Conservation (phyloP, 2,113 vertebrate species). For the Porphyrio hochstetteri region DNA sequence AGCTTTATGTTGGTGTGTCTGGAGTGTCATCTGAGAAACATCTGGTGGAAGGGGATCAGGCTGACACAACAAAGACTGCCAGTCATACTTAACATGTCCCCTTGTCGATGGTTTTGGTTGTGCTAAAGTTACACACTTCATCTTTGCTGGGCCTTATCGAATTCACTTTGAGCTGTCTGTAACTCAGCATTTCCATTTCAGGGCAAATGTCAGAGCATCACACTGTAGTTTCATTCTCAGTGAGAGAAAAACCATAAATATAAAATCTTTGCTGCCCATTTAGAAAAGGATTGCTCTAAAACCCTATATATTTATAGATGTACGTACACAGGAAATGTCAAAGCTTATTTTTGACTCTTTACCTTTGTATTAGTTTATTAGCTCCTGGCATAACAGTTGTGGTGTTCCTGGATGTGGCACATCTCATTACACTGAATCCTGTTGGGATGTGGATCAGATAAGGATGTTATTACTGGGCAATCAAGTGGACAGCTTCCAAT, state of each 20-base stretch:
- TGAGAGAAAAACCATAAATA: not conserved
- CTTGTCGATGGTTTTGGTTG: not conserved
- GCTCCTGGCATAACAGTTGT: not conserved
- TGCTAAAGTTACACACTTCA: not conserved
- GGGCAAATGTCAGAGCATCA: not conserved
- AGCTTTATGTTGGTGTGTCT: not conserved
- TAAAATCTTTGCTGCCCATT: not conserved
- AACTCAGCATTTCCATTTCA: not conserved
- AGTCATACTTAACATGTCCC: not conserved
- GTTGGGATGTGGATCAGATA: not conserved
- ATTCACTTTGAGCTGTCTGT: not conserved
- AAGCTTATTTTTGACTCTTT: not conserved
- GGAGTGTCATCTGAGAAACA: not conserved
- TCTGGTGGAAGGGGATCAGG: not conserved
- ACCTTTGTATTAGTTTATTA: not conserved
- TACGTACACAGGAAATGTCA: not conserved
- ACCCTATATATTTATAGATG: rapidly evolving
- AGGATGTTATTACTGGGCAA: not conserved
- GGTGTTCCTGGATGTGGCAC: not conserved
- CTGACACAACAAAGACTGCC: not conserved
- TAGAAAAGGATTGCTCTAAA: not conserved
- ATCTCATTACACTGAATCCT: not conserved
- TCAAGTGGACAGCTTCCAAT: not conserved
- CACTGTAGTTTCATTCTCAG: not conserved
- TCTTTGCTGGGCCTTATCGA: not conserved